Percentiles rank a stretch among this genome's conserved stretches.
Conservation (phyloP, 2,113 vertebrate genomes). For the Herpailurus yagouaroundi region DNA sequence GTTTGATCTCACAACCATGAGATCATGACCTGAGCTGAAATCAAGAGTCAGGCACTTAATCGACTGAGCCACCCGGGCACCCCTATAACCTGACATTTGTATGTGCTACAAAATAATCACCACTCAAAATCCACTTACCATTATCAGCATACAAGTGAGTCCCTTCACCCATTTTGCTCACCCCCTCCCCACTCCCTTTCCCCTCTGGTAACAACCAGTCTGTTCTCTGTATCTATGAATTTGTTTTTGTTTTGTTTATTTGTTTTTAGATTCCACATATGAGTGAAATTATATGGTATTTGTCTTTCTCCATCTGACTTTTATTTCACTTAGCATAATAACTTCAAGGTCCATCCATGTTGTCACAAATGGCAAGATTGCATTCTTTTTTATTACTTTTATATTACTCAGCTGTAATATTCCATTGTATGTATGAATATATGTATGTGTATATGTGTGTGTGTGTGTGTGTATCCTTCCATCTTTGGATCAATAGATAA, state of each 20-base stretch:
- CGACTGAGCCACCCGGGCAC: too few relatives aligned
- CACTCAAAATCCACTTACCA: neutral
- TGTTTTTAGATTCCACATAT: neutral
- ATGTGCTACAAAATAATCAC: neutral
- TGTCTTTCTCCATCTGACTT: neutral
- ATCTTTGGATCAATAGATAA: too few relatives aligned
- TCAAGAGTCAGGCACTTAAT: too few relatives aligned
- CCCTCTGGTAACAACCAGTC: neutral
- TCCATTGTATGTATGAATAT: neutral
- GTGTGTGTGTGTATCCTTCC: too few relatives aligned
- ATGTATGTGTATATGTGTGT: neutral
- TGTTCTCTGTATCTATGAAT: neutral
- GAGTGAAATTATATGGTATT: neutral
- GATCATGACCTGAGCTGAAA: too few relatives aligned
- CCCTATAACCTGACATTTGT: neutral
- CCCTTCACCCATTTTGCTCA: neutral
- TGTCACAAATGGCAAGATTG: neutral
- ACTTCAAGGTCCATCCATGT: neutral
- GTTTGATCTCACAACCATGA: too few relatives aligned
- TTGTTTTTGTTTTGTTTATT: neutral
- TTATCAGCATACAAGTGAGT: neutral
- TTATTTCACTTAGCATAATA: neutral
- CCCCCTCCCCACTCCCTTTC: neutral
- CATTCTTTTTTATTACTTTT: neutral
- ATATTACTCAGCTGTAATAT: neutral